Base-by-base conservation (phyloP, 2,888 invertebrate species). In the Diploptera punctata region DNA sequence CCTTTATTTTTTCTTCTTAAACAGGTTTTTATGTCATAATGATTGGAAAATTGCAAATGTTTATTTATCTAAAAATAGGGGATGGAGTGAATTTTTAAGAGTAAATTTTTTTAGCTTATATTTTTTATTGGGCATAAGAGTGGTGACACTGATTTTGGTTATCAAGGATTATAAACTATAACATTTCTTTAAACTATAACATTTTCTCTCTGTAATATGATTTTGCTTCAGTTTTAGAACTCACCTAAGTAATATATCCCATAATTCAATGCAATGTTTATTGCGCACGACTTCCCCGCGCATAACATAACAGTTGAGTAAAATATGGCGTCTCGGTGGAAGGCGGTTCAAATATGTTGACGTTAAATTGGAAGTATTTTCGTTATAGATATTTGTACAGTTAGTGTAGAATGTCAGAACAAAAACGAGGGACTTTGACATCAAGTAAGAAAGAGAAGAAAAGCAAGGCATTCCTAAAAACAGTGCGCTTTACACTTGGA, bases 401-500 rank as follows among this genome's bases (percentile, higher is more conserved):
- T 79, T 79, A 80, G 81, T 87, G 87, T 87, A 88, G 86, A 87
- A 91, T 91, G 91, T 90, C 90, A 86, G 91, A 91, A 86, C 86
- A 88, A 85, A 91, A 89, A 87, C 88, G 91, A 86, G 87, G 88
- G 84, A 87, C 87, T 83, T 86, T 90, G 85, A 89, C 89, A 85
- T 85, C 88, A 82, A 83, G 86, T 81, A 91, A 90, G 85, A 88
- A 89, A 85, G 87, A 86, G 82, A 89, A 91, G 86, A 90, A 89
- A 86, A 75, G 77, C 72, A 80, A 81, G 75, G 81, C 80, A 74
- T 86, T 86, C 82, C 86, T 87, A 79, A 92, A 91, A 88, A 92
- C 94, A 80, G 87, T 93, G 82, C 91, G 96, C 82, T 90, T 97
- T 86, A 87, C 88, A 80, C 87, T 97, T 84, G 89, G 90, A 86